phyloP scores from a whole-genome alignment of 2,113 vertebrate species.

The Isurus oxyrinchus region DNA sequence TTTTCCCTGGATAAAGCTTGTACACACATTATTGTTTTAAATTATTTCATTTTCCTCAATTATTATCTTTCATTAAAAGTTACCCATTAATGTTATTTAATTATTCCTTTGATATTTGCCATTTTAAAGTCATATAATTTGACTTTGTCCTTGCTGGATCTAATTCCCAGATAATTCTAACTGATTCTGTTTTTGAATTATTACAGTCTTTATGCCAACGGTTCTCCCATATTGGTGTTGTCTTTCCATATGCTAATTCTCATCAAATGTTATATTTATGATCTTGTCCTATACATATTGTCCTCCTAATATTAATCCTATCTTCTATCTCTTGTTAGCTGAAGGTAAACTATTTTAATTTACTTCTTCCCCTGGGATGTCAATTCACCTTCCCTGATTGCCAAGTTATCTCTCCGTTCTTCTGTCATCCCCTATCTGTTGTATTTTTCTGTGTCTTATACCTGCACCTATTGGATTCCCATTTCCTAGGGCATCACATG shows the following conservation, averaged over 20 bases:
- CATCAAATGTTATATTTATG: background rate
- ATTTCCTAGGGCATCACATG: background rate
- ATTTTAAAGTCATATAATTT: background rate
- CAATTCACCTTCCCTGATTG: background rate
- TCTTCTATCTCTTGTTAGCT: background rate
- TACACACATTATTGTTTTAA: background rate
- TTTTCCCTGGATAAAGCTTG: background rate
- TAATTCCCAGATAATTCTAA: background rate
- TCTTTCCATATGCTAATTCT: background rate
- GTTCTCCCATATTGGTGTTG: background rate
- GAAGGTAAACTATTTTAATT: background rate
- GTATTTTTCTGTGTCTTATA: background rate
- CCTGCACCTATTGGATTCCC: background rate
- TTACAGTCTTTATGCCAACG: background rate
- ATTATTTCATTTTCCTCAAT: background rate
- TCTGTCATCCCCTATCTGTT: background rate
- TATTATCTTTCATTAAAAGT: background rate
- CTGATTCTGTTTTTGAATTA: background rate
- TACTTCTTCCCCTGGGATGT: background rate
- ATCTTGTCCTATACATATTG: background rate
- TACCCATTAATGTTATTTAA: background rate
- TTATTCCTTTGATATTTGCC: background rate
- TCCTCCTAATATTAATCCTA: background rate
- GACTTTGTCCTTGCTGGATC: background rate
- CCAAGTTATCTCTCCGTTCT: background rate